Percentiles rank a stretch among this genome's conserved stretches.
These are phyloP conservation scores for Xylophagus ater DNA, from an alignment of 2,888 invertebrate species.

Conservation along the genomic window DNA sequence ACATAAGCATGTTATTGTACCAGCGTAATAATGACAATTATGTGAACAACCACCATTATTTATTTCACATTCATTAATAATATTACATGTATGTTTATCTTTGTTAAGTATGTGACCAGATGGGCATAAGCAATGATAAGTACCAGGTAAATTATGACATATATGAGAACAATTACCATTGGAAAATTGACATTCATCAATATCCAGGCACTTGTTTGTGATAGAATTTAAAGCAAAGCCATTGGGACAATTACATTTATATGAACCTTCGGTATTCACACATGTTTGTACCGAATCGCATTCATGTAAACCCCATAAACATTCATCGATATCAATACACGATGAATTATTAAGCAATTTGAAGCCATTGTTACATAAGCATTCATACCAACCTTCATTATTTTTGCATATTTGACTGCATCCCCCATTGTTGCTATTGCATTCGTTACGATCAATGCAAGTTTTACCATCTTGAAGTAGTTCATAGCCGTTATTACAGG, in stretches of 20 bases:
- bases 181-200: constrained; percentile 39
- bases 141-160: constrained; percentile 34
- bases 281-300: constrained; percentile 29
- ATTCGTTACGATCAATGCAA: constrained; percentile 46
- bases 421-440: constrained; percentile 37
- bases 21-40: constrained; percentile 39
- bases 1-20: constrained; percentile 45
- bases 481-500: constrained; percentile 34
- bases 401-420: constrained; percentile 41
- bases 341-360: constrained; percentile 25
- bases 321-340: constrained; percentile 44
- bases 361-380: constrained; percentile 42
- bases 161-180: constrained; percentile 41
- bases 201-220: constrained; percentile 36
- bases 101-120: constrained; percentile 23
- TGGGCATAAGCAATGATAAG: constrained; percentile 31
- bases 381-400: constrained; percentile 41
- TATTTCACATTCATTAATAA: constrained; percentile 43
- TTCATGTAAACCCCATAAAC: constrained; percentile 30
- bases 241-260: constrained; percentile 39
- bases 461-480: constrained; percentile 38
- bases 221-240: constrained; percentile 35
- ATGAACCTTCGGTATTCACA: constrained; percentile 35
- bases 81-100: constrained; percentile 30
- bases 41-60: constrained; percentile 39